Base-by-base conservation (phyloP, 2,888 invertebrate species). In the Microplitis deprimator region DNA sequence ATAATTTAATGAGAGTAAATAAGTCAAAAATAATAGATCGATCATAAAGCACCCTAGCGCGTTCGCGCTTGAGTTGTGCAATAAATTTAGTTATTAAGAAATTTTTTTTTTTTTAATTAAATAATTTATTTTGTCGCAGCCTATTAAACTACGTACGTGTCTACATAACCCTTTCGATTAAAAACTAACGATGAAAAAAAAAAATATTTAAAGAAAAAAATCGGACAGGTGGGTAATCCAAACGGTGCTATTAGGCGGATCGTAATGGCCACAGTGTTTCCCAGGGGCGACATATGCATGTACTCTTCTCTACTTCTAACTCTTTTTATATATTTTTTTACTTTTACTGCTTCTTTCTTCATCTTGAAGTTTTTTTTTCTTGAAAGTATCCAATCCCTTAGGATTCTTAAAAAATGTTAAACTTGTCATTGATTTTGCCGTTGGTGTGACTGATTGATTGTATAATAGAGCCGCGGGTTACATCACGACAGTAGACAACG, bases 231-330 rank as follows among this genome's bases (percentile, higher is more conserved):
- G 70, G 41, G 50, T 68, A 17, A 41, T 20, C 41, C 29, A 60
- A 70, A 70, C 60, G 70, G n/a, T 17, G 70, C 70, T 59, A 70
- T 59, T 50, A 59, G 50, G 59, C n/a, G 61, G 70, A 50, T 41
- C 68, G 68, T 68, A 41, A 41, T 41, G 68, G 68, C 68, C 40
- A 68, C 68, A 68, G 68, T 68, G 68, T 68, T 68, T 41, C 68
- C 40, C 41, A 10, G 38, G 40, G 68, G 41, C 68, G 50, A 41
- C 68, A 68, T 41, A 68, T 68, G 68, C 50, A 50, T 50, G 50
- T 13, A 13, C 4, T 50, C 50, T 50, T 50, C 13, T 50, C 10
- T 50, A 13, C 50, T 50, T 50, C 6, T 13, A 50, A 50, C 50
- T 50, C 29, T 50, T 50, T 50, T 13, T 5, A 50, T 13, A 50